Evolutionary conservation across 2,797 vertebrate species (phyloP), one percentile per base, ranked within the genome.

Genomic region (Schizothorax lantsangensis): DNA sequence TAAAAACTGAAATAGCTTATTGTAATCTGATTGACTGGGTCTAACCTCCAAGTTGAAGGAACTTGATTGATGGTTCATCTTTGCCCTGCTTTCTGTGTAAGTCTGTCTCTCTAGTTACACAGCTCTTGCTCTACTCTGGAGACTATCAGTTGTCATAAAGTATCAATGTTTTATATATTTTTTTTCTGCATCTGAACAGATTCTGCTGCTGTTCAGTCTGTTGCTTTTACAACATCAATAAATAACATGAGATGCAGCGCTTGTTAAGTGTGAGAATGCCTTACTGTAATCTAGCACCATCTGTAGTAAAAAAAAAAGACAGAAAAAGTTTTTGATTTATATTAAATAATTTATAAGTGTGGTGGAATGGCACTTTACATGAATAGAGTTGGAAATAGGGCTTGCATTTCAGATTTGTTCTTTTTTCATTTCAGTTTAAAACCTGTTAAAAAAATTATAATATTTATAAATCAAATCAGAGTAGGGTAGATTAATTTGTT

Each of bases 91-190:
- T 36, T 77, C 17, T 80, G 38, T 66, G 26, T 30, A 33, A 74
- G 43, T 23, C 19, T 26, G 14, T 84, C 23, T 79, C 26, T 78
- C 15, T 69, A 12, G n/a, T 68, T 78, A 57, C 64, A 45, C 52
- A 71, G 83, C 64, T 85, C 15, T 68, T 84, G 33, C 59, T 77
- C 6, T 40, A 10, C 73, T 40, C 83, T 85, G 49, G 49, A 85
- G 84, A 79, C 47, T 49, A 79, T 85, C 75, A 57, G 64, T 69
- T 85, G 6, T 85, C 75, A 79, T 85, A 59, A 19, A 43, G 12
- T 64, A 79, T 85, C 84, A 45, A 43, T 85, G 47, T 23, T 79
- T 47, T 68, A 84, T 68, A 52, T 73, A 52, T 84, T 77, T 77
- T 75, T 15, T 54, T 21, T 54, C 23, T 23, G 54, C 11, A 38